Evolutionary conservation across 2,797 vertebrate genomes (phyloP).

Genomic region (Phoebastria nigripes): DNA sequence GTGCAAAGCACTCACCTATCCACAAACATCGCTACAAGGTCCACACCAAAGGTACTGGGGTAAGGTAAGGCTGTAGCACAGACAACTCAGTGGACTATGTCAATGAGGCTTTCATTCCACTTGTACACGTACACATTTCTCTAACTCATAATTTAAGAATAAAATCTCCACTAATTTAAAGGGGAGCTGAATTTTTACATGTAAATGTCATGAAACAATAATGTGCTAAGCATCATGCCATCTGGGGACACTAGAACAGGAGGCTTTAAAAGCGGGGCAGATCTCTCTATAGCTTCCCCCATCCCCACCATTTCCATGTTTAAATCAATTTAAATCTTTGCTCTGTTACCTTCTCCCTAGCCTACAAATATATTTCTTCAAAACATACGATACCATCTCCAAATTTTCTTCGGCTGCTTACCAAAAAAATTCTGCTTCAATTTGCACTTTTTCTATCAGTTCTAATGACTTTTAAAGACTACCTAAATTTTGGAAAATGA

Average conservation of each 20-base stretch:
- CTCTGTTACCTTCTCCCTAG: fast-evolving
- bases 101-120: neutral
- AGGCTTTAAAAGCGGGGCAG: neutral
- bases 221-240: neutral
- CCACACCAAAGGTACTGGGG: neutral
- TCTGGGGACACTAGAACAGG: neutral
- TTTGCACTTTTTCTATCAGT: neutral
- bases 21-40: neutral
- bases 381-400: neutral
- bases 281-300: neutral
- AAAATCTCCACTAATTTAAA: neutral
- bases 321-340: neutral
- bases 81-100: neutral
- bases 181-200: neutral
- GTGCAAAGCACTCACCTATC: neutral
- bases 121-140: neutral
- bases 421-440: neutral
- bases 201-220: fast-evolving
- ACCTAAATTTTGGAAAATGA: neutral
- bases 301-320: neutral
- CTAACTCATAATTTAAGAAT: neutral
- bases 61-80: neutral
- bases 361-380: neutral
- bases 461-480: neutral
- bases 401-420: neutral